A percentile compares a stretch with the other conserved stretches of the same genome.
phyloP scores from a whole-genome alignment of 30 jellyfish, hydroid and myxozoan species.

The Phacellophora camtschatica region DNA sequence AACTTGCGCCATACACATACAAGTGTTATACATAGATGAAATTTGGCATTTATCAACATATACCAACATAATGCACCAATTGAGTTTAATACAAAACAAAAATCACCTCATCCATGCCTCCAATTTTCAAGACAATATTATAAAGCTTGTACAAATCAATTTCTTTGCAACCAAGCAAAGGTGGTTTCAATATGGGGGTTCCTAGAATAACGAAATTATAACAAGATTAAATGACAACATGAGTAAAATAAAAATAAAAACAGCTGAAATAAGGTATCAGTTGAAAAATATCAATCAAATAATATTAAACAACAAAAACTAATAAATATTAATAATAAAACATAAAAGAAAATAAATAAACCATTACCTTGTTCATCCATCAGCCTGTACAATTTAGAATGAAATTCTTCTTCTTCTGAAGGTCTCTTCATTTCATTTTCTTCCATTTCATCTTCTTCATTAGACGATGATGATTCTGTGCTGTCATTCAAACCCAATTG shows the following conservation, averaged over 20 bases:
- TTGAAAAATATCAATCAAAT: no score
- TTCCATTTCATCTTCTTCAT: constrained; percentile 55
- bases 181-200: constrained; percentile 77
- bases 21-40: no score
- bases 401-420: constrained; percentile 72
- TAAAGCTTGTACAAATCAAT: constrained; percentile 81
- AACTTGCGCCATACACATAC: no score
- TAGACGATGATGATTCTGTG: constrained; percentile 66
- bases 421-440: constrained; percentile 16
- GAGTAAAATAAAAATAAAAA: not conserved
- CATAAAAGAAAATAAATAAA: no score
- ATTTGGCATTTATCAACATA: no score
- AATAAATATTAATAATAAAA: no score
- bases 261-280: not conserved
- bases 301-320: no score
- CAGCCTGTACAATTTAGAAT: constrained; percentile 51
- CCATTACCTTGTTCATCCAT: constrained; percentile 90
- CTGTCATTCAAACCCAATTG: constrained; percentile 61
- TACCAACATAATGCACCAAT: no score
- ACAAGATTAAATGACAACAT: no score
- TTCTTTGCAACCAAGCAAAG: constrained; percentile 75
- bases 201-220: no score
- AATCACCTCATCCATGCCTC: constrained; percentile 98
- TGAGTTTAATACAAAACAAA: no score
- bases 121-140: constrained; percentile 55